These are phyloP conservation scores for Xenopus borealis DNA, from an alignment of 2,113 vertebrate species.

Conservation along the genomic window DNA sequence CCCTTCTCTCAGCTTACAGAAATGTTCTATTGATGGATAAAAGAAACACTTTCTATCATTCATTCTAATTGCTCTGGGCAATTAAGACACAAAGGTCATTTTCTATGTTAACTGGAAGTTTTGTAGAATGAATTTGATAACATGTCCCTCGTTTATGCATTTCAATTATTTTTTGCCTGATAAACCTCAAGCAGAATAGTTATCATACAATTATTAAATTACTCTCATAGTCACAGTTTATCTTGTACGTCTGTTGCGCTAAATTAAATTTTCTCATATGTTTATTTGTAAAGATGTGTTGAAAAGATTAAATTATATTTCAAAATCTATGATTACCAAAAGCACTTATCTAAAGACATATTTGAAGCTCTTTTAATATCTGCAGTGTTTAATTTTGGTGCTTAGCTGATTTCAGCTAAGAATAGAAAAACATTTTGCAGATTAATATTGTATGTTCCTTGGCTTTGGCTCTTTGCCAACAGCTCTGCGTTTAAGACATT, in stretches of 20 bases:
- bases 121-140: conserved; percentile 41
- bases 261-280: conserved; percentile 34
- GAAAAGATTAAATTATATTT: neutral
- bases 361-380: neutral
- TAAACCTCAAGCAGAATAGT: conserved; percentile 38
- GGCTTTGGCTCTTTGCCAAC: too few species aligned
- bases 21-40: conserved; percentile 48
- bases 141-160: conserved; percentile 38
- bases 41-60: conserved; percentile 33
- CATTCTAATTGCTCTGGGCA: conserved; percentile 51
- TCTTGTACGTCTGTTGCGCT: conserved; percentile 1
- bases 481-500: too few species aligned
- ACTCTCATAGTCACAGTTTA: conserved; percentile 30
- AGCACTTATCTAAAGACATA: neutral
- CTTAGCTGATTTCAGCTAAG: too few species aligned
- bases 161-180: conserved; percentile 46
- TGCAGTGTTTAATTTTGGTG: neutral
- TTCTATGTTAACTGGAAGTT: conserved; percentile 11
- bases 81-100: conserved; percentile 44
- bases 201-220: conserved; percentile 39
- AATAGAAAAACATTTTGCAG: too few species aligned
- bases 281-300: conserved; percentile 14
- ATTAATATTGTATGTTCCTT: too few species aligned
- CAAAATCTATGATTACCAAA: neutral
- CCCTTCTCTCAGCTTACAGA: conserved; percentile 29